A percentile compares a stretch with the other conserved stretches of the same genome.
Evolutionary conservation across 2,888 invertebrate genomes (phyloP).

Genomic region (Strigamia transsilvanica): DNA sequence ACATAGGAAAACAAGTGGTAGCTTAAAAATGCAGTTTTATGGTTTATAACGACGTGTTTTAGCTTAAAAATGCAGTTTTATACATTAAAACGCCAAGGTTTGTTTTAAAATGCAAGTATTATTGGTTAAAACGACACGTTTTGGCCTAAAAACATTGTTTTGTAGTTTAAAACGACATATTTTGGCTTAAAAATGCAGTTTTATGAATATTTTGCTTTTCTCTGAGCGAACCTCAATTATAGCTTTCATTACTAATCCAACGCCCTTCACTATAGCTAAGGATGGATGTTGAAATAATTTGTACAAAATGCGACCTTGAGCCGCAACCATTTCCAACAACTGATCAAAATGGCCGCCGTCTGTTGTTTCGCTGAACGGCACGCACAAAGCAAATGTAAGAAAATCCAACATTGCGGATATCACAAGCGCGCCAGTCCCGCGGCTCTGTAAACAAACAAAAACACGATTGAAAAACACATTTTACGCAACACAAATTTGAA

Average conservation of each 20-base stretch:
- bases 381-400: conserved; percentile 95
- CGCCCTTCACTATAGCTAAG: conserved; percentile 97
- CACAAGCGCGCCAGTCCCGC: conserved; percentile 93
- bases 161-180: too few species aligned
- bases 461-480: not conserved
- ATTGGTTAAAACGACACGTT: too few species aligned
- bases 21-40: too few species aligned
- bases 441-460: conserved; percentile 70
- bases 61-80: too few species aligned
- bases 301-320: conserved; percentile 88
- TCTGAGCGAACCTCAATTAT: conserved; percentile 81
- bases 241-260: conserved; percentile 95
- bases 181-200: too few species aligned
- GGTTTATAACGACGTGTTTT: too few species aligned
- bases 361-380: conserved; percentile 99
- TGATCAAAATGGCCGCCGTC: conserved; percentile 95
- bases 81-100: too few species aligned
- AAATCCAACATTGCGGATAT: conserved; percentile 98
- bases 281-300: conserved; percentile 96
- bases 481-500: not conserved
- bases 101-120: too few species aligned
- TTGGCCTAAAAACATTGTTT: too few species aligned
- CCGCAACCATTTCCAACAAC: conserved; percentile 91
- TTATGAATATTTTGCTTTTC: too few species aligned
- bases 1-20: too few species aligned